A percentile compares a stretch with the other conserved stretches of the same genome.
Conservation (phyloP, 1,140 invertebrate genomes). For the Mya arenaria region DNA sequence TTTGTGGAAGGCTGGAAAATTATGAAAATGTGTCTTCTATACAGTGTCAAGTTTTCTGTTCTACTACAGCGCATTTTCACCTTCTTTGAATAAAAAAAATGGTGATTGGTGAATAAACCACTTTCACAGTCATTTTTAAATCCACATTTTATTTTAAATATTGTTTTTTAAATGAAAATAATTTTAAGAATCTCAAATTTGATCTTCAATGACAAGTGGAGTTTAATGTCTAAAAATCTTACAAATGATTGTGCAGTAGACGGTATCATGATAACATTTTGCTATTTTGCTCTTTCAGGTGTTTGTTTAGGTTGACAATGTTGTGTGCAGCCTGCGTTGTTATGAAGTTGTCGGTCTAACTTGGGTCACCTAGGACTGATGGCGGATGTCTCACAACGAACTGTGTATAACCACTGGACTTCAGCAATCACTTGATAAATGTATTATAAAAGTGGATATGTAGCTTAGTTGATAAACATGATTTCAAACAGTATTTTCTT, state of each 20-base stretch:
- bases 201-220: neutral
- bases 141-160: neutral
- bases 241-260: neutral
- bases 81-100: neutral
- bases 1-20: neutral
- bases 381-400: neutral
- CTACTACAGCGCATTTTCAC: neutral
- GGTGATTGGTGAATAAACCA: neutral
- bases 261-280: neutral
- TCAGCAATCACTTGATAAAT: neutral
- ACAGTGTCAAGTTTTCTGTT: neutral
- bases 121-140: neutral
- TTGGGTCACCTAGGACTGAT: constrained; percentile 3
- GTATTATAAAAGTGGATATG: neutral
- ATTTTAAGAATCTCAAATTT: neutral
- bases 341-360: constrained; percentile 14
- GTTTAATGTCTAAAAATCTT: neutral
- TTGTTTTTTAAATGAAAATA: neutral
- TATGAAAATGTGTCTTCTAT: neutral
- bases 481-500: neutral
- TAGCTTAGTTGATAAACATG: neutral
- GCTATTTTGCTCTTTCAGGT: constrained; percentile 21
- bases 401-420: neutral
- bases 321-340: neutral
- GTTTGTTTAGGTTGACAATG: neutral